These are phyloP conservation scores for Drosophila macrospina DNA, from an alignment of 2,888 invertebrate genomes.

Conservation along the genomic window DNA sequence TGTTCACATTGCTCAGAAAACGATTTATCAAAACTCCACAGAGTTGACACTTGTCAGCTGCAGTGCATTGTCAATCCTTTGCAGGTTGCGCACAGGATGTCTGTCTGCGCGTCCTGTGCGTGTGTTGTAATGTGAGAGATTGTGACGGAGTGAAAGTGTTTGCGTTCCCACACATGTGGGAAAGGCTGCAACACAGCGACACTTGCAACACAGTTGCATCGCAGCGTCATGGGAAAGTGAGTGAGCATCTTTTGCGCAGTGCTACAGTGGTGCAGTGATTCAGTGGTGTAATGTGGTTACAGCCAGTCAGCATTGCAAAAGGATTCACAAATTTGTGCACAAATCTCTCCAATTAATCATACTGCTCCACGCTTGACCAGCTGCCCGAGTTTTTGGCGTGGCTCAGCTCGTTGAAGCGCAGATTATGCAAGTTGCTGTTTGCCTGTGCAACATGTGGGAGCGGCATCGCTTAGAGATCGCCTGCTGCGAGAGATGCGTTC, in stretches of 20 bases:
- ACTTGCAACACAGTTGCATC: constrained; percentile 36
- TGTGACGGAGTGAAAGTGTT: constrained; percentile 68
- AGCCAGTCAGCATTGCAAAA: constrained; percentile 7
- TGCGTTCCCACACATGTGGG: constrained; percentile 70
- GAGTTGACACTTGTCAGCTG: constrained; percentile 70
- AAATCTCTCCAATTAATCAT: constrained; percentile 51
- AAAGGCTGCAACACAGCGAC: constrained; percentile 50
- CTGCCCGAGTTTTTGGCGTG: constrained; percentile 50
- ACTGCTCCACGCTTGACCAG: constrained; percentile 52
- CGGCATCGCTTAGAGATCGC: constrained; percentile 34
- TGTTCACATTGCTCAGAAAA: constrained; percentile 12
- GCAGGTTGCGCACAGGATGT: constrained; percentile 71
- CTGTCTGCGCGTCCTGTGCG: background rate
- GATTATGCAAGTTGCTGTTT: constrained; percentile 56
- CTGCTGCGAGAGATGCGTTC: constrained; percentile 44
- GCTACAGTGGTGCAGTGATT: background rate
- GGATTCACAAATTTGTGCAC: constrained; percentile 18
- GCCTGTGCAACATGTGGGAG: constrained; percentile 52
- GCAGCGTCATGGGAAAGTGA: constrained; percentile 70
- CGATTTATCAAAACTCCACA: constrained; percentile 49
- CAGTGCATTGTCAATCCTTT: constrained; percentile 77
- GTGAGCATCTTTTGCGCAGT: constrained; percentile 33
- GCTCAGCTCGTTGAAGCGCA: constrained; percentile 52
- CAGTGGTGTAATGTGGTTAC: constrained; percentile 10
- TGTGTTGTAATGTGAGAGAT: constrained; percentile 69